These are phyloP conservation scores for Chlorops oryzae DNA, from an alignment of 1,140 invertebrate species.

Conservation along the genomic window DNA sequence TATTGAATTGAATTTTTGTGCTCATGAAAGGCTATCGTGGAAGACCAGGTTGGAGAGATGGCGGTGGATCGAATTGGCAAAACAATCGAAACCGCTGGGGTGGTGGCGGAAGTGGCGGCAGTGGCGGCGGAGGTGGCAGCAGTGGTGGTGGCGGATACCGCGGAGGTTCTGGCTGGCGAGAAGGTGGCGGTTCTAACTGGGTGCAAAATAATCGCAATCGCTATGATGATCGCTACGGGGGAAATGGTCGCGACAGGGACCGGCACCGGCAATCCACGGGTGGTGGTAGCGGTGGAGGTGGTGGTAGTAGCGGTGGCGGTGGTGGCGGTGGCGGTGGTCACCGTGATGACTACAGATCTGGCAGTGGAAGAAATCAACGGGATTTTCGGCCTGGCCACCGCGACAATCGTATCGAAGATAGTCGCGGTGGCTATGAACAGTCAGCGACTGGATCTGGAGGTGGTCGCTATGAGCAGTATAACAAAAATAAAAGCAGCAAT, in stretches of 20 bases:
- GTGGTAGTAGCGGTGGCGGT: slow-evolving; percentile 27
- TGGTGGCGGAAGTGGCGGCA: slow-evolving; percentile 30
- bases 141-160: slow-evolving; percentile 42
- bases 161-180: slow-evolving; percentile 38
- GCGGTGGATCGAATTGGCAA: slow-evolving; percentile 17
- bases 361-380: slow-evolving; percentile 43
- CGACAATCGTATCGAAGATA: slow-evolving; percentile 47
- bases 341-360: slow-evolving; percentile 26
- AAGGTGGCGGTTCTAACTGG: slow-evolving; percentile 49
- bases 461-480: slow-evolving; percentile 2
- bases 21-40: neutral
- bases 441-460: slow-evolving; percentile 34
- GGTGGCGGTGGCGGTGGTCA: slow-evolving; percentile 21
- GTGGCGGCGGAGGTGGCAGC: slow-evolving; percentile 35
- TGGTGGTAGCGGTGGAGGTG: slow-evolving; percentile 43
- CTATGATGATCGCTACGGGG: slow-evolving; percentile 32
- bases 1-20: no score
- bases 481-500: slow-evolving; percentile 24
- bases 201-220: slow-evolving; percentile 42
- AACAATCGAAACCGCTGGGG: no score
- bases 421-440: slow-evolving; percentile 48
- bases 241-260: slow-evolving; percentile 44
- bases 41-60: slow-evolving; percentile 29
- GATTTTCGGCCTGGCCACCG: slow-evolving; percentile 49
- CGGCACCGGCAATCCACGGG: slow-evolving; percentile 32